Percentiles rank a stretch among this genome's conserved stretches.
phyloP scores from a whole-genome alignment of 2,113 vertebrate genomes.

The Pachycephala philippinensis region DNA sequence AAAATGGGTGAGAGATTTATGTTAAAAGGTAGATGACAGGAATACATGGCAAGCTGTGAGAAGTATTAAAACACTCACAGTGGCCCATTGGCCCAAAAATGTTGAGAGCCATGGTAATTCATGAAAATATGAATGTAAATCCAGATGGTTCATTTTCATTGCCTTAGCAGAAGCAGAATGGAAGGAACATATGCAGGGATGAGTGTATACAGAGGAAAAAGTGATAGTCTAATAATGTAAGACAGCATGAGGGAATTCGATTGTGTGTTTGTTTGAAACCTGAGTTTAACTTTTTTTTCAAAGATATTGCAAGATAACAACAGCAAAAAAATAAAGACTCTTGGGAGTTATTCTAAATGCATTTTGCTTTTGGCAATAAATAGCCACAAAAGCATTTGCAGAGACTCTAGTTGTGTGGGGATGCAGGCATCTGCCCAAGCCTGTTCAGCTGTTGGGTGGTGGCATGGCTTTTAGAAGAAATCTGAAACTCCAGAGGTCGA shows the following conservation, averaged over 20 bases:
- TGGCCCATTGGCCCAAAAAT: neutral
- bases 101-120: neutral
- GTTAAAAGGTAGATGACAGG: neutral
- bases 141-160: neutral
- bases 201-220: neutral
- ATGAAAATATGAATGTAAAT: neutral
- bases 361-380: neutral
- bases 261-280: neutral
- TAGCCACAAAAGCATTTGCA: neutral
- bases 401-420: neutral
- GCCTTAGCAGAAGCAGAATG: neutral
- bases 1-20: neutral
- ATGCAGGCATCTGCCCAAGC: neutral
- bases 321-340: neutral
- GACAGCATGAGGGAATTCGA: neutral
- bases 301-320: neutral
- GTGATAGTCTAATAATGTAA: neutral
- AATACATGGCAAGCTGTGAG: neutral
- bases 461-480: neutral
- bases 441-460: neutral
- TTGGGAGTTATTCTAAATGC: neutral
- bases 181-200: neutral
- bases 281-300: neutral
- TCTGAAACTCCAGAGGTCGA: neutral
- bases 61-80: neutral